Percentiles rank a stretch among this genome's conserved stretches.
phyloP scores from a whole-genome alignment of 2,888 invertebrate genomes.

The Mactromeris polynyma region DNA sequence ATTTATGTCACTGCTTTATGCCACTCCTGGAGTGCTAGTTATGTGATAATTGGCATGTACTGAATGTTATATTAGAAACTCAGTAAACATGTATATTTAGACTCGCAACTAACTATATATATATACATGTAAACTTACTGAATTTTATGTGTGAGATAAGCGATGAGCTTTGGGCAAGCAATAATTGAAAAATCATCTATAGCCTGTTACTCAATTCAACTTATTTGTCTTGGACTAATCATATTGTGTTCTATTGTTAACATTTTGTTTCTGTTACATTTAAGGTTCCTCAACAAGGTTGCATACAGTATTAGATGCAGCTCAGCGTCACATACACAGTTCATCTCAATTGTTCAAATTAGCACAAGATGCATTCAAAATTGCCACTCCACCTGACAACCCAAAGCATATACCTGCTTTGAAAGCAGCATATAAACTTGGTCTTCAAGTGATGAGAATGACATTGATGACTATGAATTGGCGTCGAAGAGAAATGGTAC shows the following conservation, averaged over 20 bases:
- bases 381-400: slow-evolving; percentile 93
- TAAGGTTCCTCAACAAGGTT: slow-evolving; percentile 88
- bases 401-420: slow-evolving; percentile 93
- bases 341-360: slow-evolving; percentile 94
- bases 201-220: too few relatives aligned
- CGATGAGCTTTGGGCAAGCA: too few relatives aligned
- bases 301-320: slow-evolving; percentile 92
- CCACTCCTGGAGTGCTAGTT: too few relatives aligned
- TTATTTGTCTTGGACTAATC: too few relatives aligned
- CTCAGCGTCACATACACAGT: slow-evolving; percentile 94
- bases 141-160: too few relatives aligned
- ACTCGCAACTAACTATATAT: too few relatives aligned
- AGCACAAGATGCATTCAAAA: slow-evolving; percentile 94
- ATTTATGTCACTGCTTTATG: too few relatives aligned
- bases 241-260: background rate
- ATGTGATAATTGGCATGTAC: too few relatives aligned
- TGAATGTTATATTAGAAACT: too few relatives aligned
- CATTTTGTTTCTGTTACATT: background rate
- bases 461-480: slow-evolving; percentile 92
- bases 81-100: too few relatives aligned
- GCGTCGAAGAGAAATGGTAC: slow-evolving; percentile 95
- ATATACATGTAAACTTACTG: too few relatives aligned
- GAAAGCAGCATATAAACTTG: slow-evolving; percentile 94
- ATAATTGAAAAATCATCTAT: too few relatives aligned
- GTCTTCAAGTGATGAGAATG: slow-evolving; percentile 94